Conservation (phyloP, 2,797 vertebrate species). For the Phylloscopus collybita region DNA sequence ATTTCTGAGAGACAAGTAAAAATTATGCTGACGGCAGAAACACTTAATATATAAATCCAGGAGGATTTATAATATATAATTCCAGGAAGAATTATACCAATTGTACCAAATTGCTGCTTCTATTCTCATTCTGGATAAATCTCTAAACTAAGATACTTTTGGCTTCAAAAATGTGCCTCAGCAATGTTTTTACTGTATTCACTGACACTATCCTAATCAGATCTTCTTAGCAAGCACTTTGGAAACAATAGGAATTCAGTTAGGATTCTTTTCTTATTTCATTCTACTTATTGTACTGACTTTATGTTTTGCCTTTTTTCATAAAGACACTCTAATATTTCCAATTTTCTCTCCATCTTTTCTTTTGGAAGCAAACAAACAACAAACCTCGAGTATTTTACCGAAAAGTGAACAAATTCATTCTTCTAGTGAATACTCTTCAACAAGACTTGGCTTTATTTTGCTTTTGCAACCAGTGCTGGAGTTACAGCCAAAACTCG, state of each 20-base stretch:
- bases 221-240: neutral
- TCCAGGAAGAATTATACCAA: neutral
- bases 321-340: neutral
- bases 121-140: neutral
- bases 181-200: neutral
- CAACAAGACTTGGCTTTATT: neutral
- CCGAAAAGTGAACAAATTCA: rapidly evolving
- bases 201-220: neutral
- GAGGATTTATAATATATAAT: neutral
- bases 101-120: neutral
- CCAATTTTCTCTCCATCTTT: neutral
- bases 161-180: neutral
- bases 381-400: neutral
- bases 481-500: neutral
- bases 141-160: neutral
- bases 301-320: neutral
- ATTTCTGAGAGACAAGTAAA: neutral
- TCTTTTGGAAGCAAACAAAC: neutral
- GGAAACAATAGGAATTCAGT: neutral
- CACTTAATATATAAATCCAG: neutral
- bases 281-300: neutral
- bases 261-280: neutral
- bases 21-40: neutral
- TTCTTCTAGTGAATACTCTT: neutral
- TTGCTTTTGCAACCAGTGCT: neutral